These are phyloP conservation scores for Drosophila lutescens DNA, from an alignment of 2,888 invertebrate species.

Conservation along the genomic window DNA sequence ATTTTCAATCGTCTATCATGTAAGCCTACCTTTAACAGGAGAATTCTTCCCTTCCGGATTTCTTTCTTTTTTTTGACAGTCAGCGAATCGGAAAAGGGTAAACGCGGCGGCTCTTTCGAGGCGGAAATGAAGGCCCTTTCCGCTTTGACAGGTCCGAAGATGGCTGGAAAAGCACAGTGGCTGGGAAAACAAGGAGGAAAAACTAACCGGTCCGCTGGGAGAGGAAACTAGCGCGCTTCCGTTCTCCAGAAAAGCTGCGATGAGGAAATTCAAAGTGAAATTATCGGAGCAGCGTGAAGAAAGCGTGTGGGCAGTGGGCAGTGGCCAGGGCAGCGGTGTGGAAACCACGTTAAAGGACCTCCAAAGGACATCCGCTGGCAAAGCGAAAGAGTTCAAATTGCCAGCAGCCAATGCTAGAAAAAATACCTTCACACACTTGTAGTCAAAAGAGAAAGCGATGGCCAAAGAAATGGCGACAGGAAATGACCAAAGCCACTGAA, in stretches of 20 bases:
- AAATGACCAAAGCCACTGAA: constrained; percentile 73
- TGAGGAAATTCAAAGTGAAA: constrained; percentile 79
- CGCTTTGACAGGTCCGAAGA: constrained; percentile 71
- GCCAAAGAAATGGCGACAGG: constrained; percentile 74
- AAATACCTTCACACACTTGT: constrained; percentile 31
- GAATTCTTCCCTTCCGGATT: background rate
- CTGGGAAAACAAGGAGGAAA: constrained; percentile 38
- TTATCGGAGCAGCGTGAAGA: constrained; percentile 75
- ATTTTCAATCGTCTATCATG: background rate
- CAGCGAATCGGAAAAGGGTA: constrained; percentile 10
- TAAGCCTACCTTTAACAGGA: background rate
- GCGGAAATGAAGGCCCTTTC: constrained; percentile 82
- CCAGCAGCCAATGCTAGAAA: constrained; percentile 26
- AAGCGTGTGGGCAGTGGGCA: constrained; percentile 60
- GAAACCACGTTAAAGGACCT: constrained; percentile 81
- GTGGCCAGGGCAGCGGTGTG: constrained; percentile 51
- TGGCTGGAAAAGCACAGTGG: constrained; percentile 39
- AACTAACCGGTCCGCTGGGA: constrained; percentile 38
- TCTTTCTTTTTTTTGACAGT: constrained; percentile 28
- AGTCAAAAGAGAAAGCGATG: constrained; percentile 31
- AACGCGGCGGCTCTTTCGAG: constrained; percentile 48
- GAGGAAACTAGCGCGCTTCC: constrained; percentile 66
- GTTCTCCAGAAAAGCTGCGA: constrained; percentile 49
- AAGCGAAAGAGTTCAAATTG: constrained; percentile 72
- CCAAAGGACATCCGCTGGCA: constrained; percentile 81